Evolutionary conservation across 2,113 vertebrate genomes (phyloP), one percentile per base, ranked within the genome.

Genomic region (Cyphomyrus discorhynchus): DNA sequence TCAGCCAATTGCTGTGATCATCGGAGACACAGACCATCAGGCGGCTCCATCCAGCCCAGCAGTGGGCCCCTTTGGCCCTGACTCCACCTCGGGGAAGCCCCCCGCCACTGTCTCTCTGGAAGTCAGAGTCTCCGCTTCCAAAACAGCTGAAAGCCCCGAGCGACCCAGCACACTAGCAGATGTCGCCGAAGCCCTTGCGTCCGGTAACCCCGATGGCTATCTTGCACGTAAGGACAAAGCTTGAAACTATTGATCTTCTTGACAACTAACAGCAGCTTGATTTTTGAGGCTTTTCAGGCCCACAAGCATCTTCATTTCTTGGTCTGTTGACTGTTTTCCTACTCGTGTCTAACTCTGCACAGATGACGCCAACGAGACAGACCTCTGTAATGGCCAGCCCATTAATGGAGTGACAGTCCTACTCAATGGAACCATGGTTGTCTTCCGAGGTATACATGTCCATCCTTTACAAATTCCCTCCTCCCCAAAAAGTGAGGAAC

Each of bases 371-470:
- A 95, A 95, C 0, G 95, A 96, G 91, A 96, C 93, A 47, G 92
- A 97, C 83, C 92, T 98, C 31, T 99, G 98, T 93, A 97, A 94
- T 0, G 96, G 96, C 1, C 93, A 94, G 88, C 97, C 97, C 0
- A 96, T 97, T 0, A 93, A 96, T 3, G 95, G 96, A 90, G 94
- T 98, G 91, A 97, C 97, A 0, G 95, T 97, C 70, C 93, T 98
- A 39, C 95, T 89, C 77, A 98, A 98, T 0, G 97, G 97, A 62
- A 97, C 98, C 2, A 88, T 97, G 13, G 95, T 97, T 0, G 95
- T 97, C 84, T 98, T 99, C 93, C 95, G 97, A 97, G 98, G 97
- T 97, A 91, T 93, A 92, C 24, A 89, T 13, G 11, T 13, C 17
- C 84, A 52, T 50, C 24, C 3, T 86, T 46, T 52, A 31, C 46